Base-by-base conservation (phyloP, 35 echinoderm and acorn worm genomes). In the Acanthaster planci region DNA sequence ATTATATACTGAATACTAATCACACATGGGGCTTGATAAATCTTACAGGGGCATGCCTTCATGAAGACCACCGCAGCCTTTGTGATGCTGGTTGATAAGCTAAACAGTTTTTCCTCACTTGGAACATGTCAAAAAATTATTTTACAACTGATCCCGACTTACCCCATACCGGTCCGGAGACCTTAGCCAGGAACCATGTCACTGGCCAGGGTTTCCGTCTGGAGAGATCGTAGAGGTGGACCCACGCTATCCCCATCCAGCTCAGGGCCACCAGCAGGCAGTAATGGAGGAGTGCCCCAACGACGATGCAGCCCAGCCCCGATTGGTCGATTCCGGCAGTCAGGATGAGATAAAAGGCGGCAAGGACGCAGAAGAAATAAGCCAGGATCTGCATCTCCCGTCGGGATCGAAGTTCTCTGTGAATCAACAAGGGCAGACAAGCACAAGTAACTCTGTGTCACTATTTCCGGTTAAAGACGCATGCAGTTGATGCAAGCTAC, bases 91-190 rank as follows among this genome's bases (percentile, higher is more conserved):
- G n/a, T n/a, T n/a, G n/a, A n/a, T n/a, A n/a, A n/a, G n/a, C n/a
- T n/a, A n/a, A n/a, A n/a, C n/a, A n/a, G n/a, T n/a, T n/a, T n/a
- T n/a, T n/a, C n/a, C n/a, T n/a, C n/a, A n/a, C 4, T 12, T 47
- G 12, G 42, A 6, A 12, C 42, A 47, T 47, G 42, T 47, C 42
- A 4, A 47, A 47, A 47, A 22, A 67, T 21, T 6, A 22, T 67
- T 8, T 0, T 67, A 21, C 0, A 67, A 19, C 21, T 8, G n/a
- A 67, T 0, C 2, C 7, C 1, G 30, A 72, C 64, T 0, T 72
- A 72, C 64, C 64, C 64, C 64, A 72, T 26, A 72, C 64, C 34
- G 34, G 26, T 29, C 64, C 64, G 14, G 64, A 72, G 10, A 72
- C 64, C 23, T 72, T 72, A 26, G 30, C 64, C 64, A 72, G 22